Evolutionary conservation across 2,888 invertebrate genomes (phyloP).

Genomic region (Aphidoletes aphidimyza): DNA sequence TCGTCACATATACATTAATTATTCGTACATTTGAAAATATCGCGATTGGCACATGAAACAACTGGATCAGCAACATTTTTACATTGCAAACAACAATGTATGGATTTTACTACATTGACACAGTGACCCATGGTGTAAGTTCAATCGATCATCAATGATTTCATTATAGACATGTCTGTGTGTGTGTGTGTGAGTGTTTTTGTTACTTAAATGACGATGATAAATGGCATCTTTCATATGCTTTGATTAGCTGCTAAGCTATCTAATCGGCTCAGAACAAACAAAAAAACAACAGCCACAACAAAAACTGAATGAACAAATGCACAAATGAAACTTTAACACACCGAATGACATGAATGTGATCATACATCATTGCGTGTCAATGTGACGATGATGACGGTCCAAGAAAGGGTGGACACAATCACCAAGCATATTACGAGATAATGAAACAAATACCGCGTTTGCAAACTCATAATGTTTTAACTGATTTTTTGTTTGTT

Average conservation of each 20-base stretch:
- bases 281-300: not conserved
- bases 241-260: not conserved
- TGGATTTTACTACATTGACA: not conserved
- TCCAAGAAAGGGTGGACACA: no score
- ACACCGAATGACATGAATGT: constrained; percentile 32
- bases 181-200: not conserved
- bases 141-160: constrained; percentile 31
- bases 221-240: not conserved
- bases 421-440: no score
- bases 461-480: not conserved
- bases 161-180: not conserved
- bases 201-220: constrained; percentile 15
- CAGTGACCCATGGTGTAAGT: constrained; percentile 3
- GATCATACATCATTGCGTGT: not conserved
- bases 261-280: not conserved
- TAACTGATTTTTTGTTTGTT: not conserved
- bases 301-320: constrained; percentile 45
- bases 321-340: constrained; percentile 31
- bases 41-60: no score
- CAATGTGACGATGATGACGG: no score
- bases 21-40: no score
- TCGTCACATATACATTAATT: no score
- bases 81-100: not conserved
- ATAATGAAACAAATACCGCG: not conserved
- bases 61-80: not conserved